Base-by-base conservation (phyloP, 2,888 invertebrate species). In the Kuschelorhynchus macadamiae region DNA sequence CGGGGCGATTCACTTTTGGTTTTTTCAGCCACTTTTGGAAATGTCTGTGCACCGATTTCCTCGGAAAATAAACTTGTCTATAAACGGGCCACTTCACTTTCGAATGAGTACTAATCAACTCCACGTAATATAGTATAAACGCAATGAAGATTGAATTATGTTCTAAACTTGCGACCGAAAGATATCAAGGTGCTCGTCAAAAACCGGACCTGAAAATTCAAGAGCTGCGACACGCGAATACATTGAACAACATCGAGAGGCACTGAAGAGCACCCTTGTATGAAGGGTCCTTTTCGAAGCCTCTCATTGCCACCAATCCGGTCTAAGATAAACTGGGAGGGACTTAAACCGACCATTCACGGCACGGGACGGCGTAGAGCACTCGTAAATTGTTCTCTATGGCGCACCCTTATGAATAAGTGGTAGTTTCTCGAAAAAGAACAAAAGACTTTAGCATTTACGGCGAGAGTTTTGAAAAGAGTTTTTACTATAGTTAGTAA, bases 221-320 rank as follows among this genome's bases (percentile, higher is more conserved):
- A 67, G 61, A 81, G 81, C 78, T 75, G 72, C 72, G 81, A 80
- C 83, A 83, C 83, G 83, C 83, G 83, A 83, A 76, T 76, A 77
- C 77, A 81, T 71, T 79, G 79, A 82, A 81, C 80, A 80, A 78
- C 77, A 81, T 82, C 82, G 80, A 83, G 82, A 79, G 81, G 77
- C 81, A 81, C 82, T 83, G 81, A 81, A 82, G 82, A 81, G 82
- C 75, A 75, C 81, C 81, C 83, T 83, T 79, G 79, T 82, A 78
- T 82, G 78, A 80, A 82, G 81, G 81, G 78, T 79, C 79, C 82
- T 82, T 70, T 70, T 80, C 78, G 81, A 78, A 76, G 76, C 78
- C 79, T 79, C 78, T 78, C 80, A 74, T 72, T 46, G 55, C 73
- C 61, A 66, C 83, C 84, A 83, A 84, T 83, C 56, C 74, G 56